Base-by-base conservation (phyloP, 1,140 invertebrate species). In the Elymnias hypermnestra region DNA sequence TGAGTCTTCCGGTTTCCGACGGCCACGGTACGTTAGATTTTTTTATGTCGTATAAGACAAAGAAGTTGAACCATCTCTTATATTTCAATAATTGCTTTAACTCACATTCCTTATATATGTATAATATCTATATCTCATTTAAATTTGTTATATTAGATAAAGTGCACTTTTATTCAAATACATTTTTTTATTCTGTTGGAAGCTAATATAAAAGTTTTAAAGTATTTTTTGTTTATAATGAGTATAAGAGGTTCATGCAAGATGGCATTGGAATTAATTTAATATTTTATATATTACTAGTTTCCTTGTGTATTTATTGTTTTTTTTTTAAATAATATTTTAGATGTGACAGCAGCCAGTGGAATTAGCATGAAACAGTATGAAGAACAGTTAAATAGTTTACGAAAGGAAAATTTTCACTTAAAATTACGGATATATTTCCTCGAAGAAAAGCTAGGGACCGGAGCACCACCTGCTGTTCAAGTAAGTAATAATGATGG, bases 371-470 rank as follows among this genome's bases (percentile, higher is more conserved):
- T 97, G 88, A 96, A 96, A 57, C 95, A 97, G 55, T 94, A 95
- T 66, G 95, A 98, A 67, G 94, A 97, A 77, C 93, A 96, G 71
- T 81, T 97, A 39, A 90, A 90, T 12, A 87, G 89, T 8, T 83
- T 97, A 29, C 91, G 93, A 49, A 97, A 97, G 66, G 96, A 97
- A 69, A 97, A 97, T 79, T 98, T 97, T 67, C 94, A 95, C 77
- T 85, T 97, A 0, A 97, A 97, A 77, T 83, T 97, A 31, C 88
- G 95, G 15, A 94, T 98, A 47, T 97, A 96, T 83, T 95, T 97
- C 72, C 86, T 97, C 35, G 95, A 98, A 73, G 95, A 97, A 78
- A 89, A 92, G 55, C 90, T 95, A 79, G 91, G 92, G 5, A 73
- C 29, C 23, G 78, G 78, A 23, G 66, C 50, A 78, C 90, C 63